A percentile compares a stretch with the other conserved stretches of the same genome.
These are phyloP conservation scores for Macrosteles quadrilineatus DNA, from an alignment of 1,140 invertebrate genomes.

Conservation along the genomic window DNA sequence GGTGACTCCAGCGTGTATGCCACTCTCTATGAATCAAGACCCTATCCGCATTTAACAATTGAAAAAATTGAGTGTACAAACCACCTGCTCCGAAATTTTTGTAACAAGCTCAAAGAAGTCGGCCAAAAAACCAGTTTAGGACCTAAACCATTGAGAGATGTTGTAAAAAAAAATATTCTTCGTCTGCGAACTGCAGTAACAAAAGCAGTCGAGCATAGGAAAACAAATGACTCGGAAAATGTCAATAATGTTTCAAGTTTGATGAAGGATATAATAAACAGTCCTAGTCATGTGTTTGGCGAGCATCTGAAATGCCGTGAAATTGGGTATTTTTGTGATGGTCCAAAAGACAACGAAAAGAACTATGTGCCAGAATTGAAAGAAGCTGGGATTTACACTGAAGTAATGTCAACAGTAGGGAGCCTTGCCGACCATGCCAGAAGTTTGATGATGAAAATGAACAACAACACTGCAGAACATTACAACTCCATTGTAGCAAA, in stretches of 20 bases:
- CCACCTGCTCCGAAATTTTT: background rate
- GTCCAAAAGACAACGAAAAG: no score
- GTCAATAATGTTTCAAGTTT: background rate
- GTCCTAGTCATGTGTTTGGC: background rate
- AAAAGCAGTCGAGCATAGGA: background rate
- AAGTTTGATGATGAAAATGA: background rate
- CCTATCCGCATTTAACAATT: background rate
- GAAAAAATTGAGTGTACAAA: background rate
- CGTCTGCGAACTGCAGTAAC: background rate
- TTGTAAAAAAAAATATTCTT: background rate
- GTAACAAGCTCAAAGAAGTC: background rate
- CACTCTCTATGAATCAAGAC: background rate
- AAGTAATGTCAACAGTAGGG: background rate
- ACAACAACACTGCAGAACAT: background rate
- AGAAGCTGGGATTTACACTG: background rate
- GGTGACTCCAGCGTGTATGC: background rate
- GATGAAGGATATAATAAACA: background rate
- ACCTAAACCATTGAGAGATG: background rate
- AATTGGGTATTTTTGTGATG: background rate
- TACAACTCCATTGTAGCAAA: slow-evolving; percentile 1
- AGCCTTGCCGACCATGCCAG: background rate
- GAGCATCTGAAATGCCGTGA: background rate
- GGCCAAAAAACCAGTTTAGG: background rate
- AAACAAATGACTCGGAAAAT: background rate
- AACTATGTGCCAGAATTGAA: background rate